Base-by-base conservation (phyloP, 2,888 invertebrate genomes). In the Pecten maximus region DNA sequence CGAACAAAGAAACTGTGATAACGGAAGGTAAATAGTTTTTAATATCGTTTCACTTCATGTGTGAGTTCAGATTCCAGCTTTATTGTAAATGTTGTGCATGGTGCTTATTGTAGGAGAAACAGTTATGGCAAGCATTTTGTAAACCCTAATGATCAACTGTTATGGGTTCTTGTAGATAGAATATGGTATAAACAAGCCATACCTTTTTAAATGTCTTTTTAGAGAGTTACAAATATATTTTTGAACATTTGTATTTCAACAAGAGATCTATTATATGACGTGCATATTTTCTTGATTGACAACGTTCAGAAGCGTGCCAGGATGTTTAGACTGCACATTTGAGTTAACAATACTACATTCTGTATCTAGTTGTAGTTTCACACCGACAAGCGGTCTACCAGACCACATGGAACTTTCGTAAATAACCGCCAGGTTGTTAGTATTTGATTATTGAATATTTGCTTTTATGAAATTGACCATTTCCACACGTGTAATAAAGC, bases 1-100 rank as follows among this genome's bases (percentile, higher is more conserved):
- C 4, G 35, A 74, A 16, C 74, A 74, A 74, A 35, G 74, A 74
- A 74, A 74, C 74, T 74, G 74, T 74, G 74, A 74, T 74, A 74
- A 28, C 23, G 74, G 15, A 74, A 74, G 35, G 35, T 0, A 3
- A 2, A 44, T 10, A 54, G 2, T 74, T 35, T 28, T 35, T 19
- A 12, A 35, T 35, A 3, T 74, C 28, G 74, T 35, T 15, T 74
- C 74, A 28, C 35, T 35, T 23, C 28, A 6, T 74, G 16, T 74
- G 74, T 6, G 12, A 23, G 74, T 19, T 19, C n/a, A 35, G 4
- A 35, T 74, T 8, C 35, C 10, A 35, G 16, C 23, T 60, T 60
- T 60, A 2, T 74, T 74, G 35, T 74, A 74, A 28, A 74, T 74
- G 23, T 23, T 8, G 74, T 74, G 74, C 10, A 35, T 74, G 74